phyloP scores from a whole-genome alignment of 2,797 vertebrate species.

The Channallabes apus region DNA sequence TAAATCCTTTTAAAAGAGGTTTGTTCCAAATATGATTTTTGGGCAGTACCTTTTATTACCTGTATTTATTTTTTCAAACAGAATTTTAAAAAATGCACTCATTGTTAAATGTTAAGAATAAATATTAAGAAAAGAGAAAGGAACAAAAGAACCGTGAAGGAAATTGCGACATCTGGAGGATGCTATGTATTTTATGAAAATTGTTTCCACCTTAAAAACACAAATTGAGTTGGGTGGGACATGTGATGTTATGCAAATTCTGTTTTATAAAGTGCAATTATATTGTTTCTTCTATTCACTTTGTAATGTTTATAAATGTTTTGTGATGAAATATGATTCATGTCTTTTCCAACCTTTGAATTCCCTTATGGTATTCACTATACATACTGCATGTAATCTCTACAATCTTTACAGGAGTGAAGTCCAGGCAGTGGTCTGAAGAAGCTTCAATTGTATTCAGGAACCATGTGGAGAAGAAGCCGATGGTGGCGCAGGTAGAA shows the following conservation, averaged over 20 bases:
- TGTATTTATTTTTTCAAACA: not conserved
- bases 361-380: no score
- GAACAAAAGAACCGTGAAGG: not conserved
- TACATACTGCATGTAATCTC: not conserved
- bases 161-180: not conserved
- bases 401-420: constrained; percentile 76
- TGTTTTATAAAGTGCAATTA: no score
- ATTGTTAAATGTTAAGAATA: not conserved
- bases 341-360: not conserved
- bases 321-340: not conserved
- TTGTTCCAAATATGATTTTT: not conserved
- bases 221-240: not conserved
- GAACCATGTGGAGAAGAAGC: constrained; percentile 96
- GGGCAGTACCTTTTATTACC: not conserved
- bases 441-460: constrained; percentile 95
- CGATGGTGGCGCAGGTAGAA: constrained; percentile 92
- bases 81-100: not conserved
- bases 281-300: not conserved
- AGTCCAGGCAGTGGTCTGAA: constrained; percentile 90
- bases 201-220: not conserved
- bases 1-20: not conserved
- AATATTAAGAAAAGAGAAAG: not conserved
- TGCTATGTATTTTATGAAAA: not conserved
- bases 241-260: not conserved
- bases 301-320: not conserved